Evolutionary conservation across 53 echinoderm and acorn worm species (phyloP).

Genomic region (Mesocentrotus franciscanus): DNA sequence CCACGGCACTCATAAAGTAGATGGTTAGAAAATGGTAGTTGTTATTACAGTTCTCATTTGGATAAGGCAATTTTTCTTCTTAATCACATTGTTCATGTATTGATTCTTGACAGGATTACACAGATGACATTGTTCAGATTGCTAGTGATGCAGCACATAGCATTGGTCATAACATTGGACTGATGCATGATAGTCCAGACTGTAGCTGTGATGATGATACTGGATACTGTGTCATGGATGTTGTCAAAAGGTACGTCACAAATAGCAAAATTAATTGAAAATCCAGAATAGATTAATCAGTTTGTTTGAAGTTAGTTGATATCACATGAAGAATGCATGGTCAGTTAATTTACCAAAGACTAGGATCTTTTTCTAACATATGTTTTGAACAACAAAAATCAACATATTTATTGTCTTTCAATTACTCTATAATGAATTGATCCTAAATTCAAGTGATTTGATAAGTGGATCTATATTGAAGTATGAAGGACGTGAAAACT

Average conservation of each 20-base stretch:
- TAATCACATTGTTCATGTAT: neutral
- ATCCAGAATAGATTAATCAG: neutral
- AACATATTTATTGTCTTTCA: neutral
- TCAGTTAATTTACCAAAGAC: neutral
- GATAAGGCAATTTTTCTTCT: too few species aligned
- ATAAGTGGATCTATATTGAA: neutral
- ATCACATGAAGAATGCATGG: neutral
- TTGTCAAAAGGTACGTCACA: conserved; percentile 41
- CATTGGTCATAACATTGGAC: conserved; percentile 56
- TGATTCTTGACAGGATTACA: conserved; percentile 41
- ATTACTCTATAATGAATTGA: neutral
- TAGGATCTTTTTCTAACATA: neutral
- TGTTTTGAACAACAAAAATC: neutral
- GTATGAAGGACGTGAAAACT: neutral
- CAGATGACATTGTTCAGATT: conserved; percentile 43
- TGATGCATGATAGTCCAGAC: conserved; percentile 47
- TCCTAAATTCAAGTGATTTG: neutral
- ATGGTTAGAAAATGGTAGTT: too few species aligned
- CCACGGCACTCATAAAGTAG: too few species aligned
- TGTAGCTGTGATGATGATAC: conserved; percentile 53
- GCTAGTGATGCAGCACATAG: conserved; percentile 61
- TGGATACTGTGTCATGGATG: conserved; percentile 57
- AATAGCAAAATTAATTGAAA: neutral
- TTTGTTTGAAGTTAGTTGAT: neutral
- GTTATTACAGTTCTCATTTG: too few species aligned